Evolutionary conservation across 2,888 invertebrate genomes (phyloP).

Genomic region (Andricus curvator): DNA sequence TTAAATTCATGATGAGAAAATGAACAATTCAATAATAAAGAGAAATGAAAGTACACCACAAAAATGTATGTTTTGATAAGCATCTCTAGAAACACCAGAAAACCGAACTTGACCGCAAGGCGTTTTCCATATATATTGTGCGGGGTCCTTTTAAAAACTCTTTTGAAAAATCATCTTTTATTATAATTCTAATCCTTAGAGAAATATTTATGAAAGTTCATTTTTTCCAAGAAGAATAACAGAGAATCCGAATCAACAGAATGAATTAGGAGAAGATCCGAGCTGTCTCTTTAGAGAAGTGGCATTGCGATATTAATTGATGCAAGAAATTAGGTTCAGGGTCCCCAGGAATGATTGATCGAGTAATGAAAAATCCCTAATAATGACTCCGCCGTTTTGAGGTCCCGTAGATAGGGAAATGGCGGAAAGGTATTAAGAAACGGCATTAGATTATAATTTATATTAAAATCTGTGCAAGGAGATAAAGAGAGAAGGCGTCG

Average conservation of each 20-base stretch:
- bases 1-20: too few species aligned
- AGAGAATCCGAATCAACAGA: not conserved
- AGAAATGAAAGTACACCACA: too few species aligned
- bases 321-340: constrained; percentile 73
- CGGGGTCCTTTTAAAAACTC: too few species aligned
- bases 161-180: too few species aligned
- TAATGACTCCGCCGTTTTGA: constrained; percentile 73
- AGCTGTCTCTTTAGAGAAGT: constrained; percentile 49
- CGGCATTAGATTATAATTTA: constrained; percentile 78
- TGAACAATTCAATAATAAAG: too few species aligned
- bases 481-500: constrained; percentile 73
- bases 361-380: constrained; percentile 76
- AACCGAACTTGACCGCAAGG: too few species aligned
- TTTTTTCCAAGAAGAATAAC: not conserved
- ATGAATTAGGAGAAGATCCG: constrained; percentile 27
- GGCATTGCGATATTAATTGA: constrained; percentile 73
- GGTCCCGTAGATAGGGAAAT: constrained; percentile 54
- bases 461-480: constrained; percentile 77
- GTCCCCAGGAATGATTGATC: constrained; percentile 75
- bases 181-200: too few species aligned
- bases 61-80: too few species aligned
- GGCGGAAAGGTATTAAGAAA: constrained; percentile 75
- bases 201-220: too few species aligned
- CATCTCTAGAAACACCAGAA: too few species aligned
- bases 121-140: too few species aligned